Base-by-base conservation (phyloP, 2,113 vertebrate genomes). In the Lipophrys pholis region DNA sequence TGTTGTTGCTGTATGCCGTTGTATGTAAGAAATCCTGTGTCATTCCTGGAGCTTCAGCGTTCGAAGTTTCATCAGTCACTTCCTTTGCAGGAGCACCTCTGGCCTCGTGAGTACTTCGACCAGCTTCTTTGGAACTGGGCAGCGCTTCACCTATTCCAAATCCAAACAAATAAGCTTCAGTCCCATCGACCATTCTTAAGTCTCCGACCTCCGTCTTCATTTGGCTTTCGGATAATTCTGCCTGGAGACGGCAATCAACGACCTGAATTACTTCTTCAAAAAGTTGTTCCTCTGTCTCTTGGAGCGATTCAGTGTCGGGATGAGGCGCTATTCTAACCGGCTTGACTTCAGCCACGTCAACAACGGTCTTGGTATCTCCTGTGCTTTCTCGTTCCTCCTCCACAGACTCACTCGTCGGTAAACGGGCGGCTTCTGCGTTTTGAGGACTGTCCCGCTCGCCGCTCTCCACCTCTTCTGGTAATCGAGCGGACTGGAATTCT, bases 381-480 rank as follows among this genome's bases (percentile, higher is more conserved):
- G 11, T 51, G n/a, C 11, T 21, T 14, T 70, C 63, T 73, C 53
- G 73, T 30, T 58, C 54, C 51, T 79, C 58, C 66, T 72, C 70
- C 63, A 57, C 56, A 5, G 6, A 35, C 61, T 84, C 73, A 40
- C 6, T 70, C 73, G 9, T 10, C 17, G 42, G 4, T 69, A 67
- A 83, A 73, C 11, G n/a, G 46, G 69, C 69, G 30, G 45, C 54
- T 53, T 7, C 67, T 12, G 11, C 6, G 72, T 70, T 88, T 81
- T 72, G 54, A 81, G 82, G 55, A 50, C 46, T 70, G 68, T 72
- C 80, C 7, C 10, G 5, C 41, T 71, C 72, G 43, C 57, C 0
- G 36, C 42, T 76, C 78, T 69, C 85, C 85, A 57, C 82, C 79
- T 87, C 86, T 85, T 90, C 87, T 87, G 73, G 86, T 86, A 87